A percentile compares a stretch with the other conserved stretches of the same genome.
Evolutionary conservation across 2,113 vertebrate species (phyloP).

Genomic region (Athene noctua): DNA sequence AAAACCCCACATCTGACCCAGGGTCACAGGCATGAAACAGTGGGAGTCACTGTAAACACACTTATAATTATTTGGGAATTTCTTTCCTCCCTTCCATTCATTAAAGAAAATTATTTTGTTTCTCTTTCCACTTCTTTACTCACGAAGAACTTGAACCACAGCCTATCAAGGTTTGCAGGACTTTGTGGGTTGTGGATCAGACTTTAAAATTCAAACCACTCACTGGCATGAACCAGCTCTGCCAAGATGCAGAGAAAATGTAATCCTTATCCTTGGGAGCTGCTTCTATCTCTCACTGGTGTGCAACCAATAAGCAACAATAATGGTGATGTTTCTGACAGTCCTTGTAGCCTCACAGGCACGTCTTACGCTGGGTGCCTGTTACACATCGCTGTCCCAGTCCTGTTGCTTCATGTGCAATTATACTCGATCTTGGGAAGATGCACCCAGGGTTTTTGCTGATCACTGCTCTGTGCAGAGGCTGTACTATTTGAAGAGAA

Average conservation of each 20-base stretch:
- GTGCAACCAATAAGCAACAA: not conserved
- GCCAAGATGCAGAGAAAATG: not conserved
- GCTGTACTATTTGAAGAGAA: not conserved
- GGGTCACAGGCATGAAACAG: slow-evolving; percentile 35
- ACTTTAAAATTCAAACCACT: not conserved
- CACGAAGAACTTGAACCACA: not conserved
- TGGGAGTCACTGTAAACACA: slow-evolving; percentile 39
- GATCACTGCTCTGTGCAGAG: not conserved
- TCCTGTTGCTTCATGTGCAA: not conserved
- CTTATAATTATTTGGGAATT: slow-evolving; percentile 49
- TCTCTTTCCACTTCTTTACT: slow-evolving; percentile 9
- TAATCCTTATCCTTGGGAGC: not conserved
- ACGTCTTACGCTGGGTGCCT: not conserved
- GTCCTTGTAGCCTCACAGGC: not conserved
- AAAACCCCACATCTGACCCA: slow-evolving; percentile 39
- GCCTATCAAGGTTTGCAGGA: not conserved
- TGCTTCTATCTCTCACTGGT: not conserved
- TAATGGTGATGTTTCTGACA: not conserved
- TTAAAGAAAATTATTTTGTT: slow-evolving; percentile 38
- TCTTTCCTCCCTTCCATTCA: not conserved
- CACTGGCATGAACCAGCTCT: not conserved
- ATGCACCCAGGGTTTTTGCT: not conserved
- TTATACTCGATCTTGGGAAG: not conserved
- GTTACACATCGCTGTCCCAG: not conserved
- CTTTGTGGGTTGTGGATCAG: not conserved